These are phyloP conservation scores for Mesocricetus auratus DNA, from an alignment of 2,113 vertebrate genomes.

Conservation along the genomic window DNA sequence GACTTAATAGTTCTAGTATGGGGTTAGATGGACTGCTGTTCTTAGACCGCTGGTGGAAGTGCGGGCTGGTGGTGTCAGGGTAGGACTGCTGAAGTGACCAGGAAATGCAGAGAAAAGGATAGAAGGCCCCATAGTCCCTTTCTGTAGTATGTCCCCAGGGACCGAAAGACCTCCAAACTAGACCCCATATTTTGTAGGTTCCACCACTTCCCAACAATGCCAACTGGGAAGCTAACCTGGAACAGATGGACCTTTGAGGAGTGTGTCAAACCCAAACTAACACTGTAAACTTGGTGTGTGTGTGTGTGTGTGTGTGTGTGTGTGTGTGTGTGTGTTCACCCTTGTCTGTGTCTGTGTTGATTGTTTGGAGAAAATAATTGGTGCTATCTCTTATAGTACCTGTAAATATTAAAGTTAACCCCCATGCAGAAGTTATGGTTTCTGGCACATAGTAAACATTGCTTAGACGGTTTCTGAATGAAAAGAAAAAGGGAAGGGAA, in stretches of 20 bases:
- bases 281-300: not conserved
- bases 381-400: not conserved
- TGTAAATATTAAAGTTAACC: not conserved
- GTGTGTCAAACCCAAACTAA: not conserved
- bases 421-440: not conserved
- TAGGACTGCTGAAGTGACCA: not conserved
- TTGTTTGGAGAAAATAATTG: not conserved
- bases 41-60: too few species aligned
- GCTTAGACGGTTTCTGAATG: not conserved
- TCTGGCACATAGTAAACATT: not conserved
- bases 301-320: not conserved
- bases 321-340: not conserved
- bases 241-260: not conserved
- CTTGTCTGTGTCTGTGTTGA: not conserved
- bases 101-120: not conserved
- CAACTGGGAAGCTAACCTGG: not conserved
- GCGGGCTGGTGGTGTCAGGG: not conserved
- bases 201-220: not conserved
- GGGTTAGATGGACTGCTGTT: not conserved
- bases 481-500: too few species aligned
- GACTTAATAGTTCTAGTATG: not conserved
- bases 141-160: not conserved
- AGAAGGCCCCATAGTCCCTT: not conserved
- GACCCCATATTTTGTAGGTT: not conserved
- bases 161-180: not conserved